A percentile compares a stretch with the other conserved stretches of the same genome.
Evolutionary conservation across 2,888 invertebrate genomes (phyloP).

Genomic region (Microctonus brassicae): DNA sequence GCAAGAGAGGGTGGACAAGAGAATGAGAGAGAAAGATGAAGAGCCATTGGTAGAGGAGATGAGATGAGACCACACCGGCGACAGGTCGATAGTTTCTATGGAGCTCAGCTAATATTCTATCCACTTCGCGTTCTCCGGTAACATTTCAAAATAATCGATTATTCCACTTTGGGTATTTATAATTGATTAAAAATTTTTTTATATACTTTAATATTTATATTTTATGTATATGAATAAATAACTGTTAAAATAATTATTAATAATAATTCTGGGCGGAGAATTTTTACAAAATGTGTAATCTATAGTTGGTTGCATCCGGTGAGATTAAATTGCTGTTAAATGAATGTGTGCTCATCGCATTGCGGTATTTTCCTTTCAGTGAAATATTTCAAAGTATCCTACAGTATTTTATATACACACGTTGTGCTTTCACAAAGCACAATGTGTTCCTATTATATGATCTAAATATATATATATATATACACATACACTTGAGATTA

Average conservation of each 20-base stretch:
- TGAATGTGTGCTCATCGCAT: background rate
- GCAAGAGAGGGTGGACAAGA: constrained; percentile 27
- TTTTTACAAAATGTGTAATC: background rate
- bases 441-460: background rate
- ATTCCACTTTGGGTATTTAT: background rate
- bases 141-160: background rate
- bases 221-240: no score
- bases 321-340: background rate
- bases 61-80: constrained; percentile 39
- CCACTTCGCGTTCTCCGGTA: background rate
- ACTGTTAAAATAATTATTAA: no score
- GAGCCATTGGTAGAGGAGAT: constrained; percentile 25
- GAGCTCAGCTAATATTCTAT: constrained; percentile 13
- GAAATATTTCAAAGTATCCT: background rate
- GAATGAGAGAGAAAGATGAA: background rate
- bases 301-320: background rate
- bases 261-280: background rate
- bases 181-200: background rate
- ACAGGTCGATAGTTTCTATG: constrained; percentile 23
- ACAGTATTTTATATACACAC: background rate
- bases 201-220: background rate
- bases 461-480: background rate
- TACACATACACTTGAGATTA: no score
- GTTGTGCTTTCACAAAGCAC: background rate
- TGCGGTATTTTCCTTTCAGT: constrained; percentile 2